phyloP scores from a whole-genome alignment of 2,113 vertebrate species.

The Anarhynchus alexandrinus region DNA sequence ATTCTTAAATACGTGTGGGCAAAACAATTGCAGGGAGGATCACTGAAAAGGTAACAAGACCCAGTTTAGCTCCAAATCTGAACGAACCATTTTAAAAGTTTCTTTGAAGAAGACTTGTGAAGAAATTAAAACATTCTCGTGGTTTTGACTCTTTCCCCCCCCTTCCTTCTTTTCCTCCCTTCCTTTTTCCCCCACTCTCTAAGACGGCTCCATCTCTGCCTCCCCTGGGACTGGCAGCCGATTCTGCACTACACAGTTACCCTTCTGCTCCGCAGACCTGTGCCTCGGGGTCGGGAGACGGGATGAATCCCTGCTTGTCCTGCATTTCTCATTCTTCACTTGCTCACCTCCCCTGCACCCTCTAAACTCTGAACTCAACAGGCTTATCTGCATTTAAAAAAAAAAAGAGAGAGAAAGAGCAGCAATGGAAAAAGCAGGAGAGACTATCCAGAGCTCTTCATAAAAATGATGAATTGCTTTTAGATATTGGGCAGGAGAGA shows the following conservation, averaged over 20 bases:
- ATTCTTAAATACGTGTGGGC: background rate
- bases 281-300: accelerated
- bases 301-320: background rate
- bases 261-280: background rate
- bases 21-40: background rate
- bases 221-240: background rate
- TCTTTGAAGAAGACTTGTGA: background rate
- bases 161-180: too few relatives aligned
- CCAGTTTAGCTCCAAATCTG: background rate
- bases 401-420: background rate
- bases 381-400: background rate
- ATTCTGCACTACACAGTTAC: background rate
- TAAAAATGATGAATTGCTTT: slow-evolving; percentile 63
- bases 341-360: background rate
- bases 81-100: background rate
- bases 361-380: background rate
- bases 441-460: slow-evolving; percentile 20
- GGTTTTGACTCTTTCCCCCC: too few relatives aligned
- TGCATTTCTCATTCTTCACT: background rate
- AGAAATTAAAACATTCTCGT: too few relatives aligned
- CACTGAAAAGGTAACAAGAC: background rate
- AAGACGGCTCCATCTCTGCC: background rate
- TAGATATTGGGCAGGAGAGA: slow-evolving; percentile 46
- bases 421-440: background rate
- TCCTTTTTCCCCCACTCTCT: background rate